Evolutionary conservation across 2,113 vertebrate species (phyloP), one percentile per base, ranked within the genome.

Genomic region (Sylvietta virens): DNA sequence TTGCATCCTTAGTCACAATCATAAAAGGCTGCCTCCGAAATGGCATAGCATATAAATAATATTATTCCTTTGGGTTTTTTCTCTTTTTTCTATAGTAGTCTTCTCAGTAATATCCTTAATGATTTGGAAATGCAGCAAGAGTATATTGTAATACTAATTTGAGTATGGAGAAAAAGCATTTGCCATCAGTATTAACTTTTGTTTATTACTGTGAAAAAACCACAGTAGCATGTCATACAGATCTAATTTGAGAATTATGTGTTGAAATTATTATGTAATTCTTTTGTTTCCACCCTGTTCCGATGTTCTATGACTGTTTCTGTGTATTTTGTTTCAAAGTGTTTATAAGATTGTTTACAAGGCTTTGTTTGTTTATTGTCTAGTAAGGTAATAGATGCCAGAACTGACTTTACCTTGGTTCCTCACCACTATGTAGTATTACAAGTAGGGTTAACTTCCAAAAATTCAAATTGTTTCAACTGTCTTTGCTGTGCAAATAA

Each of bases 221-320:
- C 39, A 48, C 73, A 94, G 54, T 42, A 84, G 65, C 88, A 42
- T 42, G 57, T 70, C 70, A 91, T 31, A 35, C 62, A 64, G 67
- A 88, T 23, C 81, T 96, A 79, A 89, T 89, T 91, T 92, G 79
- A 90, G 85, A 94, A 87, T 50, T 91, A 73, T 4, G 7, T 53
- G 56, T 77, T 76, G 58, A 94, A 93, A 86, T 90, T 44, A 66
- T 85, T 72, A 73, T 3, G 2, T 40, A 81, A 80, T 90, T 82
- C 57, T 80, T 95, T 87, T 92, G 76, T 90, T 96, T 94, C 51
- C 24, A 56, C 37, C 13, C 67, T 48, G 56, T 73, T 94, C 56
- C 73, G 67, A 77, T 74, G 27, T 48, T 78, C 80, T 83, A 2
- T 37, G 33, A 83, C 42, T 88, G 40, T 67, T 77, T 40, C 20